Conservation (phyloP, 2,113 vertebrate genomes). For the Cathartes aura region DNA sequence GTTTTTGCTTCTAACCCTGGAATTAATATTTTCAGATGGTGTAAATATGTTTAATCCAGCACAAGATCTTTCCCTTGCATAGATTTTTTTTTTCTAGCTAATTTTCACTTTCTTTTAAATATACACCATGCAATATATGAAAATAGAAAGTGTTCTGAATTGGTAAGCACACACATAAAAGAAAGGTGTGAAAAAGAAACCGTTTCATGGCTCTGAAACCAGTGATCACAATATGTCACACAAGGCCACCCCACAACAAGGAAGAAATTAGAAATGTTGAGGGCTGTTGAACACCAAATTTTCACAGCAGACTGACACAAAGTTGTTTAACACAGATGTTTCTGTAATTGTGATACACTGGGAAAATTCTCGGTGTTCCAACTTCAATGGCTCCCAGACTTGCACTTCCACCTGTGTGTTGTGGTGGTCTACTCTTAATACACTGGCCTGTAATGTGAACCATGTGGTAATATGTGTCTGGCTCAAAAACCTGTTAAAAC, state of each 20-base stretch:
- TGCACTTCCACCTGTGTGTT: slow-evolving; percentile 74
- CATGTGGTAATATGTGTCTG: slow-evolving; percentile 69
- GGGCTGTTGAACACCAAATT: slow-evolving; percentile 62
- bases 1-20: background rate
- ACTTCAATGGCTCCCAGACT: slow-evolving; percentile 65
- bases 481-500: slow-evolving; percentile 30
- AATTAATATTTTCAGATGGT: background rate
- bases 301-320: slow-evolving; percentile 67
- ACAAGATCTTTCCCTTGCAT: background rate
- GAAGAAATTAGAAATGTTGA: slow-evolving; percentile 70
- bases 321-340: slow-evolving; percentile 80
- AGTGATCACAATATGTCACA: background rate
- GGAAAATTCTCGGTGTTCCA: slow-evolving; percentile 70
- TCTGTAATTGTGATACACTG: slow-evolving; percentile 82
- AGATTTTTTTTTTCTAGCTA: background rate
- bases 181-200: background rate
- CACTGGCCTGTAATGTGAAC: slow-evolving; percentile 64
- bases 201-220: background rate
- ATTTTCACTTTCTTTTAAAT: background rate
- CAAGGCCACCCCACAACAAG: slow-evolving; percentile 59
- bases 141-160: background rate
- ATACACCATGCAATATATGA: background rate
- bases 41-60: background rate
- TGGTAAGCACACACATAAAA: background rate
- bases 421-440: slow-evolving; percentile 48